Conservation (phyloP, 2,113 vertebrate species). For the Furnarius figulus region DNA sequence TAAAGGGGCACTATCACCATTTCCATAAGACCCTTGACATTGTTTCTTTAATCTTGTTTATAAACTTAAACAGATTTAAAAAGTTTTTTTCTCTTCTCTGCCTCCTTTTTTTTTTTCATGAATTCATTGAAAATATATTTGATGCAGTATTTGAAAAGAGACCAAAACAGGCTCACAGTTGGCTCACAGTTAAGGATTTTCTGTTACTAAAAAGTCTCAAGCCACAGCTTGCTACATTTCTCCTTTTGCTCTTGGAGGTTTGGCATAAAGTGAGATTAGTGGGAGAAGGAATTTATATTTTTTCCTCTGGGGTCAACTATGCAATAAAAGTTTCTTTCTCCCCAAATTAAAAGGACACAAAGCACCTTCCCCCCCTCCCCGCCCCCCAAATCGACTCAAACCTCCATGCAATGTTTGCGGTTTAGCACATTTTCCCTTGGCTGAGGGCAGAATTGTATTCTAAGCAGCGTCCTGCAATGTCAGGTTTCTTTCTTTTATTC, state of each 20-base stretch:
- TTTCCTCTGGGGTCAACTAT: background rate
- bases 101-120: constrained; percentile 4
- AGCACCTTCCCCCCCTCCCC: background rate
- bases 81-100: constrained; percentile 39
- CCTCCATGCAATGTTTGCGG: fast-evolving
- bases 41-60: constrained; percentile 80
- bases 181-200: constrained; percentile 63
- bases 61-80: constrained; percentile 79
- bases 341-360: constrained; percentile 15
- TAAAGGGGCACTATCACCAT: constrained; percentile 76
- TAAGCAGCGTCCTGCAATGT: background rate
- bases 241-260: constrained; percentile 51
- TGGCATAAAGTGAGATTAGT: constrained; percentile 41
- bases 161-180: constrained; percentile 59
- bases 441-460: background rate
- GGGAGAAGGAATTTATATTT: background rate
- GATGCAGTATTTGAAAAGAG: constrained; percentile 69
- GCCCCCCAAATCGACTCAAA: fast-evolving
- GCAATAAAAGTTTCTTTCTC: constrained; percentile 20
- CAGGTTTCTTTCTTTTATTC: constrained; percentile 11
- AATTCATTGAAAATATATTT: constrained; percentile 73
- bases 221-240: constrained; percentile 42
- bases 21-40: constrained; percentile 77
- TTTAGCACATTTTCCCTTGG: background rate
- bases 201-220: constrained; percentile 63